Evolutionary conservation across 2,113 vertebrate species (phyloP).

Genomic region (Melospiza georgiana): DNA sequence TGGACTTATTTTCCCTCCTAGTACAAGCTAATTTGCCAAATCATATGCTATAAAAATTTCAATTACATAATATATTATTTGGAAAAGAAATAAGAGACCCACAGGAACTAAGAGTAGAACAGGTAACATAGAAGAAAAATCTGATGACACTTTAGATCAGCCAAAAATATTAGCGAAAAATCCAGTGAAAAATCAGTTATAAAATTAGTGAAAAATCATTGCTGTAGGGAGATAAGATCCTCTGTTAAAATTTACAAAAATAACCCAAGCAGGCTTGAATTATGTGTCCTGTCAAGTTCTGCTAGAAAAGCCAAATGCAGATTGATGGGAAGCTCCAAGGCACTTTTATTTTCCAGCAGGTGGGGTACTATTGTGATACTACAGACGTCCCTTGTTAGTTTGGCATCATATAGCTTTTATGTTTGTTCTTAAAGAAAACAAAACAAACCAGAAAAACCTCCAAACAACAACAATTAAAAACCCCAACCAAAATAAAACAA

Average conservation of each 20-base stretch:
- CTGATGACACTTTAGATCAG: background rate
- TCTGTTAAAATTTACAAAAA: background rate
- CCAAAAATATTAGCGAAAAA: constrained; percentile 3
- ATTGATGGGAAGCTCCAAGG: background rate
- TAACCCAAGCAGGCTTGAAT: background rate
- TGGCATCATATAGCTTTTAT: background rate
- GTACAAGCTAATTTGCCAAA: background rate
- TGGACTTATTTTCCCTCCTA: background rate
- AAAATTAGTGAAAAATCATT: background rate
- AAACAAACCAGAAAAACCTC: background rate
- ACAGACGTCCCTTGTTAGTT: background rate
- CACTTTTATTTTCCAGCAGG: background rate
- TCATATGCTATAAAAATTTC: background rate
- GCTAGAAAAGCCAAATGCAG: background rate
- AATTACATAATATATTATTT: background rate
- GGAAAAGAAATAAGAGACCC: background rate
- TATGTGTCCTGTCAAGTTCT: background rate
- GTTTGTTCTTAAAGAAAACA: background rate
- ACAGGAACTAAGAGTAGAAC: background rate
- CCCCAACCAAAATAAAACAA: too few species aligned
- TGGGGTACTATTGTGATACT: background rate
- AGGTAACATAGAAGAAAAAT: background rate
- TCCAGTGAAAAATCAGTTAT: background rate
- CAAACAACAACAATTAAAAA: background rate
- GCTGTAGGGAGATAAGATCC: background rate